Base-by-base conservation (phyloP, 2,113 vertebrate genomes). In the Ameiurus melas region DNA sequence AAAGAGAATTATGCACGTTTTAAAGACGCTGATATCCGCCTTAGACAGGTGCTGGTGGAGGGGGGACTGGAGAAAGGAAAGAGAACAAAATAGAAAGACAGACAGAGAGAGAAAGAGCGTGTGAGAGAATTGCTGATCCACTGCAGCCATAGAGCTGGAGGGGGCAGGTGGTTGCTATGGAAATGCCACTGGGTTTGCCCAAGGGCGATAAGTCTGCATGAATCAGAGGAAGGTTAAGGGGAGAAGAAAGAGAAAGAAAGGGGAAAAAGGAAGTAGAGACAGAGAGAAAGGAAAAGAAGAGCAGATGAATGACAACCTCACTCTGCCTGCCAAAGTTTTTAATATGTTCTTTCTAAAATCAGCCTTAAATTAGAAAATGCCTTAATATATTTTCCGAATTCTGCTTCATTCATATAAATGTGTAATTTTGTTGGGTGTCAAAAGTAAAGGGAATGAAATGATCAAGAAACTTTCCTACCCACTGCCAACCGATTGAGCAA, bases 181-280 rank as follows among this genome's bases (percentile, higher is more conserved):
- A 95, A 94, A 92, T 91, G 95, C 96, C 96, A 95, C 94, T 94
- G 96, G 96, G 94, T 96, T 95, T 96, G 94, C 94, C 96, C 95
- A 95, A 96, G 95, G 95, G 96, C 96, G 96, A 96, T 96, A 96
- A 97, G 96, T 96, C 96, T 95, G 96, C 94, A 95, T 96, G 96
- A 96, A 97, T 97, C 96, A 96, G 96, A 96, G 92, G 95, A 97
- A 87, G 90, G 89, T 90, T 90, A 90, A 89, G 89, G 70, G 84
- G 86, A 75, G 68, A 84, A 89, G 82, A 80, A 71, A 81, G 78
- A 66, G 80, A 85, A 81, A 70, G 55, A 43, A 87, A 30, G n/a
- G 25, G 22, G 84, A 73, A 78, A 58, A 86, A 36, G 60, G 57
- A 81, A 64, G 75, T 62, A 90, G 84, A 73, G 51, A 47, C 43